Conservation (phyloP, 1,140 invertebrate genomes). For the Hyphantria cunea region DNA sequence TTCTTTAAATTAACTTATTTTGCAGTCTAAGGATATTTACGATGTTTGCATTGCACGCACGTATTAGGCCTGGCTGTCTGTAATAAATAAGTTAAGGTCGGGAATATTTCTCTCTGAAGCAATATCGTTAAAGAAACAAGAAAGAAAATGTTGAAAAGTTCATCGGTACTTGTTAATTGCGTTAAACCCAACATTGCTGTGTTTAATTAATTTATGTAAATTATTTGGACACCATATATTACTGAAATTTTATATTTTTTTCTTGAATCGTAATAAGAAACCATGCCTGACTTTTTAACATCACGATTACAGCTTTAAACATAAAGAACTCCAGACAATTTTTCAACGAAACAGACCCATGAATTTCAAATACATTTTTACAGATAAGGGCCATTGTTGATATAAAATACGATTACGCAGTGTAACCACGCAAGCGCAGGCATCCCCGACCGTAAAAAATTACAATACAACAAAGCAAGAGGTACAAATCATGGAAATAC, state of each 20-base stretch:
- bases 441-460: slow-evolving; percentile 60
- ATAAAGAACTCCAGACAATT: slow-evolving; percentile 64
- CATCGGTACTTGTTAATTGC: slow-evolving; percentile 33
- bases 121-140: slow-evolving; percentile 55
- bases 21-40: slow-evolving; percentile 40
- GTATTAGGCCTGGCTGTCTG: slow-evolving; percentile 49
- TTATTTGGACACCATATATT: no score
- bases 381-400: slow-evolving; percentile 66
- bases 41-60: slow-evolving; percentile 53
- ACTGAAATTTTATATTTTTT: no score
- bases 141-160: slow-evolving; percentile 47
- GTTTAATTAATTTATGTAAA: no score
- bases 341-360: slow-evolving; percentile 57
- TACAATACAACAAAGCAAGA: slow-evolving; percentile 63
- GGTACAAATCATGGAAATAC: slow-evolving; percentile 64
- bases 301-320: slow-evolving; percentile 52
- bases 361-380: slow-evolving; percentile 69
- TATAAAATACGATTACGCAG: slow-evolving; percentile 71
- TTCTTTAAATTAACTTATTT: slow-evolving; percentile 46
- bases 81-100: slow-evolving; percentile 64
- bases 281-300: slow-evolving; percentile 54
- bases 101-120: slow-evolving; percentile 63
- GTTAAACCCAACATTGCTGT: slow-evolving; percentile 11
- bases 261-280: slow-evolving; percentile 22
- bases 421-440: slow-evolving; percentile 56